Conservation (phyloP, 1,140 invertebrate genomes). For the Probaryconus sp. region DNA sequence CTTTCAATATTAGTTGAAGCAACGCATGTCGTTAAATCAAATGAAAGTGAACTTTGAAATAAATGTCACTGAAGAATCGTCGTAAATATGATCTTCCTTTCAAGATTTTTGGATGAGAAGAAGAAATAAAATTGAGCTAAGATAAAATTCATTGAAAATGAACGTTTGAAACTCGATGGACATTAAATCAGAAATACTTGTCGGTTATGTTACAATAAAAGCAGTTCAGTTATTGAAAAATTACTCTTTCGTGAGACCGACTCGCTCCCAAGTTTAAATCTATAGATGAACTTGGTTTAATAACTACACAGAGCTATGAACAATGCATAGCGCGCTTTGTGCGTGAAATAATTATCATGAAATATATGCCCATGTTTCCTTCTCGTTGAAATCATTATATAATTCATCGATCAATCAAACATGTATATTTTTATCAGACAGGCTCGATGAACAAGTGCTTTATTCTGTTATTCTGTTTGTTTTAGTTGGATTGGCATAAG, state of each 20-base stretch:
- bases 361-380: conserved; percentile 5
- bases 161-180: too few species aligned
- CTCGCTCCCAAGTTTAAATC: conserved; percentile 12
- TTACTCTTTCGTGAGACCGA: conserved; percentile 5
- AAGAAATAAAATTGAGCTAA: conserved; percentile 4
- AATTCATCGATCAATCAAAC: conserved; percentile 22
- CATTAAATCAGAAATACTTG: conserved; percentile 13
- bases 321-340: conserved; percentile 15
- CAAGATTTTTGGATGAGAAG: too few species aligned
- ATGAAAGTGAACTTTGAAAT: too few species aligned
- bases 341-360: conserved; percentile 14
- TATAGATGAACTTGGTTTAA: conserved; percentile 35
- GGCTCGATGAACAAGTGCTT: background rate
- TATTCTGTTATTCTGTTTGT: conserved; percentile 3
- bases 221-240: conserved; percentile 5
- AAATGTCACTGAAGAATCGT: too few species aligned
- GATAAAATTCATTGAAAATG: conserved; percentile 22
- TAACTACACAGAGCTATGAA: conserved; percentile 4
- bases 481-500: too few species aligned
- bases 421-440: background rate
- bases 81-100: too few species aligned
- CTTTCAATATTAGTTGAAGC: too few species aligned
- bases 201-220: conserved; percentile 6
- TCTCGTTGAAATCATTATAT: background rate
- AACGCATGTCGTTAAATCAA: too few species aligned